Conservation (phyloP, 2,113 vertebrate species). For the Actenoides lindsayi region DNA sequence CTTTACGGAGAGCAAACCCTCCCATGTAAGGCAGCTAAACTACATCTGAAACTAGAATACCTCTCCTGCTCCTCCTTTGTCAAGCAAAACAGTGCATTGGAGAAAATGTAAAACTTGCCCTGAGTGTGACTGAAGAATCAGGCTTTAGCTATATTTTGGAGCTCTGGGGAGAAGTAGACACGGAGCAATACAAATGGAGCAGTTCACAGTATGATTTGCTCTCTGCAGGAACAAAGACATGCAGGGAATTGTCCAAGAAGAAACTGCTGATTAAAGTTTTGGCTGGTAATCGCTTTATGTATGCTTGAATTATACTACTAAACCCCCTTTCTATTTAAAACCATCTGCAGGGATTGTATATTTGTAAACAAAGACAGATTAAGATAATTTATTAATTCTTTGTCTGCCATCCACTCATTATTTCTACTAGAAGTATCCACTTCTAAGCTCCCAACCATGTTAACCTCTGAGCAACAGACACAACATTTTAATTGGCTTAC, state of each 20-base stretch:
- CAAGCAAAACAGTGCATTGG: not conserved
- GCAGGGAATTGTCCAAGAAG: conserved; percentile 38
- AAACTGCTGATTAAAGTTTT: conserved; percentile 28
- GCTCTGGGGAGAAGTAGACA: not conserved
- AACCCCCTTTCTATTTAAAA: conserved; percentile 46
- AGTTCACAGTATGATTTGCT: not conserved
- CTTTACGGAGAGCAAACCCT: not conserved
- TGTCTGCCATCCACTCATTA: conserved; percentile 50
- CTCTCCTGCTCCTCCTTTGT: not conserved
- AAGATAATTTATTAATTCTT: conserved; percentile 65
- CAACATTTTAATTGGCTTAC: conserved; percentile 63
- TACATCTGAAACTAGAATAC: not conserved
- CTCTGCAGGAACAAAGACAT: conserved; percentile 3
- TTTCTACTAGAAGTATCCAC: conserved; percentile 29
- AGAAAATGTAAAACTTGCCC: not conserved
- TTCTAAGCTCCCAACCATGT: conserved; percentile 33
- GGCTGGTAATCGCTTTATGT: conserved; percentile 33
- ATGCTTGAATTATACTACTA: conserved; percentile 40
- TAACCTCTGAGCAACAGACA: conserved; percentile 49
- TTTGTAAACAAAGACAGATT: conserved; percentile 64
- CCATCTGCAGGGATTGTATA: conserved; percentile 37
- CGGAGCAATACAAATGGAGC: not conserved
- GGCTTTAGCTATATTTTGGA: not conserved
- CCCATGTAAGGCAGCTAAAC: not conserved
- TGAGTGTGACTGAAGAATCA: not conserved